Base-by-base conservation (phyloP, 2,113 vertebrate genomes). In the Chloebia gouldiae region DNA sequence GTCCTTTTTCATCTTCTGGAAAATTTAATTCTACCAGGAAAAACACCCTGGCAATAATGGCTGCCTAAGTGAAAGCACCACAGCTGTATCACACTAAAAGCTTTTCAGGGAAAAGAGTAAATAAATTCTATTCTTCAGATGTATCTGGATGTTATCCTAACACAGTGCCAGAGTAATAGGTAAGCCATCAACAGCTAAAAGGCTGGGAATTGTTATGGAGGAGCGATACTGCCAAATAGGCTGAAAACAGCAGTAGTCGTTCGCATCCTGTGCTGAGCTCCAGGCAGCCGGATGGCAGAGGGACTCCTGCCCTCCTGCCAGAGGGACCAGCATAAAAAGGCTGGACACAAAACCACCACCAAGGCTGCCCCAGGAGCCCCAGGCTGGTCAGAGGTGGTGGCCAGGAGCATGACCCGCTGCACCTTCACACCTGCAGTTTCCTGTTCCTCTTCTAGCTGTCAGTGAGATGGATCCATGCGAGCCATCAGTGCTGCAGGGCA, bases 21-120 rank as follows among this genome's bases (percentile, higher is more conserved):
- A 96, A 93, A 97, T 97, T 93, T 96, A 97, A 96, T 96, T 96
- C 94, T 80, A 88, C 39, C 51, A 33, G 56, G 88, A n/a, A 64
- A 83, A 79, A 72, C 40, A n/a, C 53, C 53, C 68, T 30, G 30
- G 80, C 90, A 91, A 94, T 97, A 93, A 96, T 39, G 77, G 80
- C 53, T 90, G 79, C 93, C 90, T 95, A 49, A 54, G 69, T 77
- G 88, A 92, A 94, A 91, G 92, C 80, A 65, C 59, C 57, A 44
- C 63, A 68, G 94, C 93, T 94, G 89, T 93, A 97, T 97, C 96
- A 96, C 80, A 84, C 95, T 97, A 95, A 97, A 97, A 97, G 97
- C 95, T 98, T 98, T 97, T 95, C 96, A 96, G 95, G 93, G 80
- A 93, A 94, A 93, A 76, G 81, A 94, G 96, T 95, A 97, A 97